These are phyloP conservation scores for Eufriesea mexicana DNA, from an alignment of 1,140 invertebrate genomes.

Conservation along the genomic window DNA sequence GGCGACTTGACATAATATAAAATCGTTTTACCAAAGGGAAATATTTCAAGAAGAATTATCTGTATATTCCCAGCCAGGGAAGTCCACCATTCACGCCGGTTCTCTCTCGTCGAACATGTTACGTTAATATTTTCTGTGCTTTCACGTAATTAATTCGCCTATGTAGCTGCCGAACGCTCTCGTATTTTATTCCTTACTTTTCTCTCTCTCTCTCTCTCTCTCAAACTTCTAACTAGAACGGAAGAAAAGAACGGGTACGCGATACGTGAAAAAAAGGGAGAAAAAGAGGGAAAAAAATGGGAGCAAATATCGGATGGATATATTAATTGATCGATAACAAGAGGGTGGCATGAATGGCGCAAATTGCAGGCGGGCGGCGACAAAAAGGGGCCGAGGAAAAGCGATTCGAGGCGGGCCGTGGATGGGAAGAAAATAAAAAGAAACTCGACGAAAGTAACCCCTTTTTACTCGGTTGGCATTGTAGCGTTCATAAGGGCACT, in stretches of 20 bases:
- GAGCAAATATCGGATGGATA: background rate
- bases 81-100: slow-evolving; percentile 2
- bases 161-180: too few relatives aligned
- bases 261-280: too few relatives aligned
- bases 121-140: background rate
- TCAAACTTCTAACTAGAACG: too few relatives aligned
- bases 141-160: background rate
- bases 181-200: too few relatives aligned
- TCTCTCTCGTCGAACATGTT: background rate
- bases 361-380: background rate
- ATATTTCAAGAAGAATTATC: slow-evolving; percentile 51
- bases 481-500: slow-evolving; percentile 31
- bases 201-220: too few relatives aligned
- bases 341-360: background rate
- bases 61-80: slow-evolving; percentile 24
- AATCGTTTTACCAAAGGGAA: slow-evolving; percentile 46
- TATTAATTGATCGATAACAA: slow-evolving; percentile 18
- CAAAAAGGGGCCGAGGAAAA: slow-evolving; percentile 5
- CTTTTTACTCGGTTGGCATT: slow-evolving; percentile 24
- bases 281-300: too few relatives aligned
- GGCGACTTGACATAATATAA: slow-evolving; percentile 54
- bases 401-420: slow-evolving; percentile 3
- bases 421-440: background rate
- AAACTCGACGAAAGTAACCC: slow-evolving; percentile 31
- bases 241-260: too few relatives aligned